Conservation (phyloP, 2,888 invertebrate genomes). For the Ophion obscuratus region DNA sequence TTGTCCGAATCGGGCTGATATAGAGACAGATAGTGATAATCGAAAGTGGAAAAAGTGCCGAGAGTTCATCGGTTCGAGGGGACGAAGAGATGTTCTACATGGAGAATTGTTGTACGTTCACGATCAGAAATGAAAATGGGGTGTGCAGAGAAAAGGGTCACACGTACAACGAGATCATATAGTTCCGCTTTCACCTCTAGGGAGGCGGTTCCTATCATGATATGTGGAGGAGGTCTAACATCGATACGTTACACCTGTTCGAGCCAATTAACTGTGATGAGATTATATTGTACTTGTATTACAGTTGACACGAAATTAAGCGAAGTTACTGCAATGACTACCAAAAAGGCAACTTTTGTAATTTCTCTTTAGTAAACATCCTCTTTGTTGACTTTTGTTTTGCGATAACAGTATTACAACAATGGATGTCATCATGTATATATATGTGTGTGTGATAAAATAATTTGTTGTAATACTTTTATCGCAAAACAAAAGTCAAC, state of each 20-base stretch:
- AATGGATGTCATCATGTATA: no score
- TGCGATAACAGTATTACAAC: no score
- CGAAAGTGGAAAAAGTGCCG: constrained; percentile 62
- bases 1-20: background rate
- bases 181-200: background rate
- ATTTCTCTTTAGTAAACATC: no score
- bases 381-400: no score
- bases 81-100: constrained; percentile 20
- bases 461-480: no score
- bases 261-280: constrained; percentile 13
- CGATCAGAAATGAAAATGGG: background rate
- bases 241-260: constrained; percentile 34
- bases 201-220: background rate
- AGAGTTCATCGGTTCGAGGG: constrained; percentile 39
- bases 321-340: background rate
- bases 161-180: constrained; percentile 32
- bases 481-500: no score
- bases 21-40: constrained; percentile 23
- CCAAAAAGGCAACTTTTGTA: background rate
- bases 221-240: background rate
- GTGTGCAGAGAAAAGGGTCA: constrained; percentile 4
- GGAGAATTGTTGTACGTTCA: constrained; percentile 21
- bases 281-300: no score
- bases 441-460: no score
- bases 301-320: no score